These are phyloP conservation scores for Chlorodrepanis virens DNA, from an alignment of 2,113 vertebrate species.

Conservation along the genomic window DNA sequence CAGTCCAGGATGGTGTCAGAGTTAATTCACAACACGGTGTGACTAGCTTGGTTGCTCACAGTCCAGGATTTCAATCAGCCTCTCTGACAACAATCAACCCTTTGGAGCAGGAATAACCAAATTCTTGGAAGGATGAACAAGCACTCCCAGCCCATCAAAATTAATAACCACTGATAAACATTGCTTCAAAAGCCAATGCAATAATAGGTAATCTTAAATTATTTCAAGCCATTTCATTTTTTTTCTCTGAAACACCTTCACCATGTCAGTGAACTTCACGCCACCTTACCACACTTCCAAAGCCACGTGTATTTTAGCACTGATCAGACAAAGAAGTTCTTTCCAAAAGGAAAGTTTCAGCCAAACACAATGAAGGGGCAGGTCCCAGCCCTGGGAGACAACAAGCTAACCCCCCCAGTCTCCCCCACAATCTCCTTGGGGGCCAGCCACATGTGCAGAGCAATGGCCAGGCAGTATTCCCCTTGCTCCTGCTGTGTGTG, in stretches of 20 bases:
- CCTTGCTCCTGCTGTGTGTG: rapidly evolving
- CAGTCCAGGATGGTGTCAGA: neutral
- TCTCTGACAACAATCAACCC: neutral
- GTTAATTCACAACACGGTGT: neutral
- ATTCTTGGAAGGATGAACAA: neutral
- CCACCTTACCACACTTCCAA: neutral
- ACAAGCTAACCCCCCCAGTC: neutral
- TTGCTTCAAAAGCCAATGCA: neutral
- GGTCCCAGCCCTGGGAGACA: neutral
- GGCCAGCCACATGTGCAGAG: rapidly evolving
- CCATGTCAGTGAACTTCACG: rapidly evolving
- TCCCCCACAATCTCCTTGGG: rapidly evolving
- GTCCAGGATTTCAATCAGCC: neutral
- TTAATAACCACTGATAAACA: neutral
- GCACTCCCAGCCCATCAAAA: neutral
- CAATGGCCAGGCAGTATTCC: too few relatives aligned
- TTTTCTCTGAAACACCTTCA: neutral
- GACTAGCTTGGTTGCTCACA: neutral
- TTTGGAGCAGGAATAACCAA: neutral
- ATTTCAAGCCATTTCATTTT: neutral
- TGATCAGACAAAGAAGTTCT: neutral
- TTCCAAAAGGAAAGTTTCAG: neutral
- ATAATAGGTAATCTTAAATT: neutral
- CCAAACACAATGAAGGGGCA: neutral
- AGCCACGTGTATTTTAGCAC: rapidly evolving